Base-by-base conservation (phyloP, 2,797 vertebrate genomes). In the Triplophysa bombifrons region DNA sequence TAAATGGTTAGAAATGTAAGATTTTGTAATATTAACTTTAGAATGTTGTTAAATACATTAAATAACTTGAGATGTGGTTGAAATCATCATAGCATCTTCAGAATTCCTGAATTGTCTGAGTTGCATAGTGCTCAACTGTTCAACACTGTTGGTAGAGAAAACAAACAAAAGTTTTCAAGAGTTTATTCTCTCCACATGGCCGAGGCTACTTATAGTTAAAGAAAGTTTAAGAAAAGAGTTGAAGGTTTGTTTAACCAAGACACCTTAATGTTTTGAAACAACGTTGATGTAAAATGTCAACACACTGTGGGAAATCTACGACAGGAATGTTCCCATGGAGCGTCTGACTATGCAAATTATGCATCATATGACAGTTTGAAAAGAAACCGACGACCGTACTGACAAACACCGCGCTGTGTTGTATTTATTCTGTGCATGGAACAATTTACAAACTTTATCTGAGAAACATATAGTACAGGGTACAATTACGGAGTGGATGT, bases 401-500 rank as follows among this genome's bases (percentile, higher is more conserved):
- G 27, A 8, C 46, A 44, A 38, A 75, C 44, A 44, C 61, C 4
- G 16, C 51, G 20, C 48, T 11, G 17, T 48, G 12, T 11, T 14
- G 13, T 76, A n/a, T 76, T 20, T 41, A 10, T 2, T 11, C 41
- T 11, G 41, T 48, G 30, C 34, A 6, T 14, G 34, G 13, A 46
- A 4, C 38, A 19, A 25, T 41, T n/a, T 5, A 12, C 64, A 34
- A 67, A 27, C 34, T 34, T 61, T 63, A 27, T 53, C 56, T 19
- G 14, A 64, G 46, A 16, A 12, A 17, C 3, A 20, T 25, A 61
- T n/a, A 53, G 58, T 16, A 20, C 30, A 53, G 20, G 13, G 72
- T 20, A 61, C 53, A 34, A 20, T 8, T n/a, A 51, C 34, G 16
- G 12, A 25, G 69, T 51, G 67, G 41, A 56, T 81, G 64, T 75